phyloP scores from a whole-genome alignment of 2,888 invertebrate species.

The Halictus ligatus region DNA sequence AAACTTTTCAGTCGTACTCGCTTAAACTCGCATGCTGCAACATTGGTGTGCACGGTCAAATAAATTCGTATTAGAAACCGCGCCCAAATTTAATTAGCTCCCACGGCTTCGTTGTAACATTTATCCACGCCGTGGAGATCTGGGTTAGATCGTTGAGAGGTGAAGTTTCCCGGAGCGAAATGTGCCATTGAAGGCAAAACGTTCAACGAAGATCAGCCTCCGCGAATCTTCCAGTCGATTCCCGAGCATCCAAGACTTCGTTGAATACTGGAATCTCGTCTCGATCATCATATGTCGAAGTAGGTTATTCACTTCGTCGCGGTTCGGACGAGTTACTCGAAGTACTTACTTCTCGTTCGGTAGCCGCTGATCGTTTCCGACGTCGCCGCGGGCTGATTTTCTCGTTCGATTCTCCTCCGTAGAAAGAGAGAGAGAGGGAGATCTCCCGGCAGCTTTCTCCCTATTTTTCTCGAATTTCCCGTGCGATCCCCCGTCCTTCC shows the following conservation, averaged over 20 bases:
- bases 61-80: neutral
- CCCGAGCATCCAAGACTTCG: neutral
- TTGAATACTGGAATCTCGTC: slow-evolving; percentile 15
- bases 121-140: neutral
- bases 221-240: neutral
- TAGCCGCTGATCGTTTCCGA: slow-evolving; percentile 7
- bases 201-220: neutral
- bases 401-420: slow-evolving; percentile 21
- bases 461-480: slow-evolving; percentile 38
- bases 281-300: neutral
- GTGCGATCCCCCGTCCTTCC: neutral
- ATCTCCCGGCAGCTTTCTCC: slow-evolving; percentile 25
- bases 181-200: neutral
- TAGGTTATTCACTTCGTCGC: slow-evolving; percentile 24
- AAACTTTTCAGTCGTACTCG: no score
- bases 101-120: neutral
- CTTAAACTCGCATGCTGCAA: no score
- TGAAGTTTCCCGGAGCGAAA: neutral
- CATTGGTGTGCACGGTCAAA: neutral
- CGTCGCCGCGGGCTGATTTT: slow-evolving; percentile 28
- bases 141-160: neutral
- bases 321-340: slow-evolving; percentile 8
- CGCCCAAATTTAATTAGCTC: neutral
- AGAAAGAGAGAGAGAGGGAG: neutral
- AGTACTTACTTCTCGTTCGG: slow-evolving; percentile 7